Evolutionary conservation across 2,113 vertebrate genomes (phyloP).

Genomic region (Rhombomys opimus): DNA sequence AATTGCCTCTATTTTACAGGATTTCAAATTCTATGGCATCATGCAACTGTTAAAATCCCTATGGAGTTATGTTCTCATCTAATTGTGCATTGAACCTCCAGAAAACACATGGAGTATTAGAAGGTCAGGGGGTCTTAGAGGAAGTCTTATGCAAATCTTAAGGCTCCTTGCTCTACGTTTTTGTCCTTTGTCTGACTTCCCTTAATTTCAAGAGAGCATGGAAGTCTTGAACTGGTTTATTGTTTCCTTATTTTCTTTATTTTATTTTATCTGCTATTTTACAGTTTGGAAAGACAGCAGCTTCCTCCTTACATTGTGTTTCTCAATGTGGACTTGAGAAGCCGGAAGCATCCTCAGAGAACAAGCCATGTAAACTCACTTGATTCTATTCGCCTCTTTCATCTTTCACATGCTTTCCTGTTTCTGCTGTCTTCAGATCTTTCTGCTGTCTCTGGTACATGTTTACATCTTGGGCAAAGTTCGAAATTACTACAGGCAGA

Average conservation of each 20-base stretch:
- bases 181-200: neutral
- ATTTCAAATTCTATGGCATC: neutral
- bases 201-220: neutral
- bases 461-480: neutral
- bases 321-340: neutral
- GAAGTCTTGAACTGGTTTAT: neutral
- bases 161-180: neutral
- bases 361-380: neutral
- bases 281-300: neutral
- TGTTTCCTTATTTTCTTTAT: neutral
- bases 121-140: neutral
- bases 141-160: neutral
- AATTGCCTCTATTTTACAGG: neutral
- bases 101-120: neutral
- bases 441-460: neutral
- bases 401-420: neutral
- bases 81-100: neutral
- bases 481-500: neutral
- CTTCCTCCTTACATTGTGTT: neutral
- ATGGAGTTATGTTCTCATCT: neutral
- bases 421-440: neutral
- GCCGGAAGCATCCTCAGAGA: neutral
- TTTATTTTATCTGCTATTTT: neutral
- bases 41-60: neutral
- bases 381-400: neutral